These are phyloP conservation scores for Passer montanus DNA, from an alignment of 2,113 vertebrate species.

Conservation along the genomic window DNA sequence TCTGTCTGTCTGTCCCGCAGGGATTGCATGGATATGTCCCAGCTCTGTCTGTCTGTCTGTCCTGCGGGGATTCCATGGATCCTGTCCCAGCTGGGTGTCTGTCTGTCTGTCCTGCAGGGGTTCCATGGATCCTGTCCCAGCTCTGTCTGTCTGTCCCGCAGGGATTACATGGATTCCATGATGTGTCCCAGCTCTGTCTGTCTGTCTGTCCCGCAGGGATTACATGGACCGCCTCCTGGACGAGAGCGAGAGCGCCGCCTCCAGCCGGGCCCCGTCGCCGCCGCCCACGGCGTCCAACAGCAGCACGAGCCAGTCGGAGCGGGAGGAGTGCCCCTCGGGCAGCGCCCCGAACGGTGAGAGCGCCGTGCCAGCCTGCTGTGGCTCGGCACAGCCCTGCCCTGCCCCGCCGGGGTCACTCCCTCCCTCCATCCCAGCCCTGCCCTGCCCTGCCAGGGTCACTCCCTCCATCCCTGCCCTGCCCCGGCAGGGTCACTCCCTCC, in stretches of 20 bases:
- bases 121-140: no score
- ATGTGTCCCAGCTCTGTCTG: no score
- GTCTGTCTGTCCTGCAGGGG: no score
- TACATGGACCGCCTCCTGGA: slow-evolving; percentile 94
- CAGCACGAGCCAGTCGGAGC: slow-evolving; percentile 87
- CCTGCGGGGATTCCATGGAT: no score
- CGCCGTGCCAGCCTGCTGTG: no score
- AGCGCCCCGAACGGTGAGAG: slow-evolving; percentile 87
- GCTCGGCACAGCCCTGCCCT: not conserved
- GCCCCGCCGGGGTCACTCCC: not conserved
- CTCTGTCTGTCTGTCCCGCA: not conserved
- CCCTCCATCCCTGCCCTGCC: no score
- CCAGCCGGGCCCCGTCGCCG: slow-evolving; percentile 85
- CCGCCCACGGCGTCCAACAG: slow-evolving; percentile 89
- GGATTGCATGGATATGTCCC: no score
- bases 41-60: no score
- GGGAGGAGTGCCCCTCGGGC: slow-evolving; percentile 78
- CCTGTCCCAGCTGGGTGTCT: no score
- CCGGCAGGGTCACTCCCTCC: no score
- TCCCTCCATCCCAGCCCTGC: no score
- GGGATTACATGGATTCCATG: not conserved
- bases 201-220: slow-evolving; percentile 31
- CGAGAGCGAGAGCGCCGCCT: slow-evolving; percentile 89
- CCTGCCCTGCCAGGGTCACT: no score
- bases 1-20: not conserved